A percentile compares a stretch with the other conserved stretches of the same genome.
phyloP scores from a whole-genome alignment of 2,113 vertebrate species.

The Parus major region DNA sequence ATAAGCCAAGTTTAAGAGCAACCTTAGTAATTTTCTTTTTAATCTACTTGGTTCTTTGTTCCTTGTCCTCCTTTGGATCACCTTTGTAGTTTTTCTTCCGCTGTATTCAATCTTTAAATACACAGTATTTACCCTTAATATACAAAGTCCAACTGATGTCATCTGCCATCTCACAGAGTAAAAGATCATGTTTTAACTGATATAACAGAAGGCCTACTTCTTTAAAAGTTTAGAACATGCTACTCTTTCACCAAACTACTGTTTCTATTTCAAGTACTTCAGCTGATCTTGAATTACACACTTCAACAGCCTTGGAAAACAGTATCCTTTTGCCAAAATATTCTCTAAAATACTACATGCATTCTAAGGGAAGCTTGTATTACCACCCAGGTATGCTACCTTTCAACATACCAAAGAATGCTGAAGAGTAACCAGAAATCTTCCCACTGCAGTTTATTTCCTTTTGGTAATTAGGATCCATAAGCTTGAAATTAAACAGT shows the following conservation, averaged over 20 bases:
- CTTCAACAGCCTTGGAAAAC: neutral
- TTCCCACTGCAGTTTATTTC: neutral
- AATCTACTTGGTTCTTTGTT: neutral
- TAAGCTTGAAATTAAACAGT: neutral
- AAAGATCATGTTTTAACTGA: neutral
- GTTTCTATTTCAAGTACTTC: neutral
- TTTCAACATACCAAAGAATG: neutral
- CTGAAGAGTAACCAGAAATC: neutral
- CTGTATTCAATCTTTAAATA: neutral
- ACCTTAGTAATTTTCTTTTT: neutral
- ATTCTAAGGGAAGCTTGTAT: neutral
- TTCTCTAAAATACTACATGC: neutral
- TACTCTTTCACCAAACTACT: neutral
- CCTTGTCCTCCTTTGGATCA: neutral
- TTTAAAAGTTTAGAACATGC: neutral
- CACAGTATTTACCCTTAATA: neutral
- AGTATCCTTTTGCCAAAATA: neutral
- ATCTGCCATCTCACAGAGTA: neutral
- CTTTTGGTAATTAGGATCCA: neutral
- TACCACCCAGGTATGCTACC: neutral
- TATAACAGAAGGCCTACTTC: neutral
- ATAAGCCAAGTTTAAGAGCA: neutral
- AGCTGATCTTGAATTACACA: neutral
- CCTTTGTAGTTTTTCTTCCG: no score
- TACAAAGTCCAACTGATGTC: neutral